Percentiles rank a stretch among this genome's conserved stretches.
phyloP scores from a whole-genome alignment of 2,113 vertebrate species.

The Carassius carassius region DNA sequence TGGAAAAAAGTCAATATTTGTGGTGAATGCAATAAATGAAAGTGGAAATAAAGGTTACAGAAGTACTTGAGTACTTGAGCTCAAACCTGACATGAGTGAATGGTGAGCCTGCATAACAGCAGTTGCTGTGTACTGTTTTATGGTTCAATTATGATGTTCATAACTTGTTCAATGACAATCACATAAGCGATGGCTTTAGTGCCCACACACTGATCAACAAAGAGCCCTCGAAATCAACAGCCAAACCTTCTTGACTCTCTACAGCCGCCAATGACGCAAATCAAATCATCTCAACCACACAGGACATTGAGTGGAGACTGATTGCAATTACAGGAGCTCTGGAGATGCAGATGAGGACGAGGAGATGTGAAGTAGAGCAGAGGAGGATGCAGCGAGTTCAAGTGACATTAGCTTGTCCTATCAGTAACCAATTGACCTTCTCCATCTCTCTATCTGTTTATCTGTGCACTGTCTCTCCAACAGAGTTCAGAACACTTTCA shows the following conservation, averaged over 20 bases:
- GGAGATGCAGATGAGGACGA: conserved; percentile 12
- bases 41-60: not conserved
- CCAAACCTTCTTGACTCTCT: conserved; percentile 2
- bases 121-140: not conserved
- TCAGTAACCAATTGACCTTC: not conserved
- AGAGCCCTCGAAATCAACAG: conserved; percentile 17
- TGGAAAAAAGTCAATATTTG: not conserved
- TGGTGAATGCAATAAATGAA: not conserved
- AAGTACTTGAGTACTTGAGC: not conserved
- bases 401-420: not conserved
- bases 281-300: conserved; percentile 13
- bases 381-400: not conserved
- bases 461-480: not conserved
- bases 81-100: not conserved
- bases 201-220: conserved; percentile 31
- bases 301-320: conserved; percentile 13
- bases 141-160: not conserved
- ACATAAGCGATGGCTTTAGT: not conserved
- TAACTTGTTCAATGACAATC: not conserved
- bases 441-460: not conserved
- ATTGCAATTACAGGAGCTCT: conserved; percentile 13
- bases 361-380: not conserved
- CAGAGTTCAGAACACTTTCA: not conserved
- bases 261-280: not conserved
- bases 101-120: not conserved